A percentile compares a stretch with the other conserved stretches of the same genome.
Evolutionary conservation across 2,797 vertebrate species (phyloP).

Genomic region (Yasuhikotakia modesta): DNA sequence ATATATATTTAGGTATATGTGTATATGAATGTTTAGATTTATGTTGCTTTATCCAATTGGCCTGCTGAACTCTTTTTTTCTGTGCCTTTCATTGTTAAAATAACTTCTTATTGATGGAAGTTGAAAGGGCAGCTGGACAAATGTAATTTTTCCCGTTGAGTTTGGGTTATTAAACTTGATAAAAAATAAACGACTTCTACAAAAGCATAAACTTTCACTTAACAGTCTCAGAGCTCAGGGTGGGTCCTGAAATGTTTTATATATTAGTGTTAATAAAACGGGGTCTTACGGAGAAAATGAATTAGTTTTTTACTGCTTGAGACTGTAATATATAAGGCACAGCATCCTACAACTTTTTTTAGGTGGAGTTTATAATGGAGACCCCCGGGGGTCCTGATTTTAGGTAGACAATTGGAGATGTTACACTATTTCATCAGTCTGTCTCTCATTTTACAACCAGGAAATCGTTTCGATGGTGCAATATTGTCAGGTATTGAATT

Average conservation of each 20-base stretch:
- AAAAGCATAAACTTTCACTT: neutral
- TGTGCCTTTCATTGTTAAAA: neutral
- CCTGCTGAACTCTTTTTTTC: neutral
- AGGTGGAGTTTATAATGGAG: neutral
- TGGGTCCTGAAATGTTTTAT: neutral
- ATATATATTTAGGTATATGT: too few relatives aligned
- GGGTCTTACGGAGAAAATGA: neutral
- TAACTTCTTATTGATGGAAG: neutral
- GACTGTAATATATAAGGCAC: neutral
- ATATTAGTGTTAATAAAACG: neutral
- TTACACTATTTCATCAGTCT: slow-evolving; percentile 19
- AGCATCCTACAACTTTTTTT: slow-evolving; percentile 5
- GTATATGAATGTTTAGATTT: neutral
- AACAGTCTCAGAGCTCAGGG: neutral
- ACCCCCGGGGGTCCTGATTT: neutral
- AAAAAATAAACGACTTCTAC: neutral
- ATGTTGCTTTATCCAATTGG: neutral
- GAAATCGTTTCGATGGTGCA: slow-evolving; percentile 13
- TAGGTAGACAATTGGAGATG: slow-evolving; percentile 16
- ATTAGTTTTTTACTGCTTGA: neutral
- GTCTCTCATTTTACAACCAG: slow-evolving; percentile 37
- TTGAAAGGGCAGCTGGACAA: neutral
- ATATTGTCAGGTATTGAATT: slow-evolving; percentile 28
- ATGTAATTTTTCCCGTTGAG: too few relatives aligned
- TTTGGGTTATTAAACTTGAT: neutral